A percentile compares a stretch with the other conserved stretches of the same genome.
Conservation (phyloP, 64 coral and sea anemone genomes). For the Porites lutea region DNA sequence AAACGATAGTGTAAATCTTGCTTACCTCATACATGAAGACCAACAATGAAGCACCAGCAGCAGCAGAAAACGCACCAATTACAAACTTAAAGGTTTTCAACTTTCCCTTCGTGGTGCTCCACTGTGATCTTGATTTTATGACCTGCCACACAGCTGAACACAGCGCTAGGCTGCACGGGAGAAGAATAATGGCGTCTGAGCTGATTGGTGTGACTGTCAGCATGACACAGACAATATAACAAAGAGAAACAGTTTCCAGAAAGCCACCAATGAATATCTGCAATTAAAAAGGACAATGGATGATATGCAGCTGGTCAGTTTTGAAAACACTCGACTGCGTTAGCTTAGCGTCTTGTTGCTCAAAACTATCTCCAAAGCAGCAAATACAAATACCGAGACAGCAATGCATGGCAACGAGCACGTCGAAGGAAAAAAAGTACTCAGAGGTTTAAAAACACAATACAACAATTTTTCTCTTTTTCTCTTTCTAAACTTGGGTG, state of each 20-base stretch:
- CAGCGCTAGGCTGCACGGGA: constrained; percentile 28
- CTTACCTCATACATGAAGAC: neutral
- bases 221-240: constrained; percentile 13
- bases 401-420: too few species aligned
- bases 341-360: too few species aligned
- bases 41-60: constrained; percentile 10
- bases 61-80: constrained; percentile 1
- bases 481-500: too few species aligned
- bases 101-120: constrained; percentile 10
- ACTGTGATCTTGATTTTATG: neutral
- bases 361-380: too few species aligned
- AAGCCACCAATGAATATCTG: constrained; percentile 53
- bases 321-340: too few species aligned
- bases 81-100: neutral
- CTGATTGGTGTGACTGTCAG: constrained; percentile 8
- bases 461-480: too few species aligned
- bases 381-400: too few species aligned
- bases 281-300: neutral
- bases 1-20: too few species aligned
- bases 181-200: constrained; percentile 2
- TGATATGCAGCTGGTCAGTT: neutral
- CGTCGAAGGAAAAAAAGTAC: too few species aligned
- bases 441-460: too few species aligned
- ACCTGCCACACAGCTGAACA: constrained; percentile 33
- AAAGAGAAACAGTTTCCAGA: constrained; percentile 34